A percentile compares a stretch with the other conserved stretches of the same genome.
phyloP scores from a whole-genome alignment of 2,113 vertebrate genomes.

The Mohoua ochrocephala region DNA sequence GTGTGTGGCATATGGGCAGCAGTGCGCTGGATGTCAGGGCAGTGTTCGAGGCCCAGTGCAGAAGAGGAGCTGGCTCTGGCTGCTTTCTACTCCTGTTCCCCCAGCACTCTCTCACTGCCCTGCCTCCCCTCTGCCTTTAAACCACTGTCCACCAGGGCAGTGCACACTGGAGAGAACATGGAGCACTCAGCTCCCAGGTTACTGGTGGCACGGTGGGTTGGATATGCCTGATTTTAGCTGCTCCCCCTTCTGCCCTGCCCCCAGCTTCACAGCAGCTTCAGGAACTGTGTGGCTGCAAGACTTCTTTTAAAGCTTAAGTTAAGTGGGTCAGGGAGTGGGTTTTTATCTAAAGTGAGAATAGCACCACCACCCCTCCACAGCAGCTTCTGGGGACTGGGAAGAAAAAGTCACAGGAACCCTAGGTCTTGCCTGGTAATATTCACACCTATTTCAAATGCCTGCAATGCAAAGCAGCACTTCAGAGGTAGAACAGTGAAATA shows the following conservation, averaged over 20 bases:
- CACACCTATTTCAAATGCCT: neutral
- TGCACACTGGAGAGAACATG: neutral
- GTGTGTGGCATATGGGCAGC: accelerated
- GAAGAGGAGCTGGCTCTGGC: neutral
- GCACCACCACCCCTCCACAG: neutral
- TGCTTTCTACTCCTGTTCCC: neutral
- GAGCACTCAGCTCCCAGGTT: neutral
- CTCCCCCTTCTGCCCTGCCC: neutral
- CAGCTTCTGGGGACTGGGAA: neutral
- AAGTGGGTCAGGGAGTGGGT: neutral
- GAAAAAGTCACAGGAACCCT: neutral
- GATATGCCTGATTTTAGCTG: neutral
- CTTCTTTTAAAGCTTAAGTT: neutral
- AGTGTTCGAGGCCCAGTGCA: accelerated
- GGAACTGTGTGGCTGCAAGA: neutral
- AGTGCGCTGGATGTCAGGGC: accelerated
- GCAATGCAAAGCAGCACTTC: neutral
- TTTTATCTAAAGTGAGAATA: neutral
- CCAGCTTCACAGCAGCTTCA: neutral
- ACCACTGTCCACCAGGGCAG: neutral
- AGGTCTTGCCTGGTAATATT: neutral
- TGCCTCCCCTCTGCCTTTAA: neutral
- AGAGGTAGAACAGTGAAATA: neutral
- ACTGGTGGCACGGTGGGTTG: neutral
- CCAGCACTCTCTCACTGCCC: neutral